A percentile compares a stretch with the other conserved stretches of the same genome.
These are phyloP conservation scores for Accipiter cooperii DNA, from an alignment of 2,113 vertebrate genomes.

Conservation along the genomic window DNA sequence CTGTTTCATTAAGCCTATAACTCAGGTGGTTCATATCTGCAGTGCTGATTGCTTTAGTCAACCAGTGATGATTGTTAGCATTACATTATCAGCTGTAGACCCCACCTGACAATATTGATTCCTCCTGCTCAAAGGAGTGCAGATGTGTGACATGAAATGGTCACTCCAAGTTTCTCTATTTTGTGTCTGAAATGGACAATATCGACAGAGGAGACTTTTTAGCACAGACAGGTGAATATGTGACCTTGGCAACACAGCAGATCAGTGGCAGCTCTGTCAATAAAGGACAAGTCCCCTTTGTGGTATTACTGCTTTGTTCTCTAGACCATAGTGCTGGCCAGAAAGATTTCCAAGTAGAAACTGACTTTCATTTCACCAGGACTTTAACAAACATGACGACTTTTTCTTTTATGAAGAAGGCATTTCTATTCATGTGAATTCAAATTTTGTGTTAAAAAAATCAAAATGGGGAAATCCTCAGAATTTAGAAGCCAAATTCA, in stretches of 20 bases:
- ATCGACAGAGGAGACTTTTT: not conserved
- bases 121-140: not conserved
- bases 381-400: not conserved
- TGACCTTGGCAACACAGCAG: not conserved
- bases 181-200: not conserved
- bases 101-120: not conserved
- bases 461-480: not conserved
- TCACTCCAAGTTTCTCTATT: not conserved
- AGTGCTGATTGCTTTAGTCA: not conserved
- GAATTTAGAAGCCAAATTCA: not conserved
- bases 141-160: not conserved
- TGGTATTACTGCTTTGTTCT: not conserved
- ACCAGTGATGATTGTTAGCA: not conserved
- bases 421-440: not conserved
- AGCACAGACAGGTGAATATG: not conserved
- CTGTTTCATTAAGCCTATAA: not conserved
- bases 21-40: not conserved
- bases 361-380: not conserved
- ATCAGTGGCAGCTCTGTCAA: not conserved
- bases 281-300: accelerated
- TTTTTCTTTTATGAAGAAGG: not conserved
- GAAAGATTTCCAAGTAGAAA: not conserved
- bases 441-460: not conserved
- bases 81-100: not conserved
- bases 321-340: not conserved